phyloP scores from a whole-genome alignment of 2,113 vertebrate genomes.

The Pollachius pollachius region DNA sequence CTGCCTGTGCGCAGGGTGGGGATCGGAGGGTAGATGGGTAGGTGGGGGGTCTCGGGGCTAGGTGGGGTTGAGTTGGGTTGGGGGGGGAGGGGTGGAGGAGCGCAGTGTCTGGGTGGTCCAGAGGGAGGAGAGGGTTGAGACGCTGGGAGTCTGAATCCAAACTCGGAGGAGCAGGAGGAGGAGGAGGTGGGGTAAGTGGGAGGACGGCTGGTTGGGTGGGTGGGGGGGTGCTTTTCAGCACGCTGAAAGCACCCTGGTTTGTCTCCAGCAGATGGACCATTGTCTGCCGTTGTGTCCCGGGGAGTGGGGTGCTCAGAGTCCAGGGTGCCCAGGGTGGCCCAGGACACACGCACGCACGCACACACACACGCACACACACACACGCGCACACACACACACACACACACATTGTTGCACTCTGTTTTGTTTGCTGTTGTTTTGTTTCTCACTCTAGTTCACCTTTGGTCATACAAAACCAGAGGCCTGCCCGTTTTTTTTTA shows the following conservation, averaged over 20 bases:
- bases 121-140: slow-evolving; percentile 56
- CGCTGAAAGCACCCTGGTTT: slow-evolving; percentile 57
- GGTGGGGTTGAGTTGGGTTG: slow-evolving; percentile 27
- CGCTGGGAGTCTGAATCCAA: slow-evolving; percentile 65
- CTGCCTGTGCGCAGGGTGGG: slow-evolving; percentile 60
- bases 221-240: slow-evolving; percentile 40
- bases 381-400: slow-evolving; percentile 19
- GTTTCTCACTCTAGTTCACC: slow-evolving; percentile 57
- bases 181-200: slow-evolving; percentile 29
- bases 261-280: slow-evolving; percentile 77
- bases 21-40: slow-evolving; percentile 9
- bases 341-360: neutral
- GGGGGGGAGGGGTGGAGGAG: slow-evolving; percentile 58
- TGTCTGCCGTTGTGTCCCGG: slow-evolving; percentile 58
- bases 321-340: slow-evolving; percentile 45
- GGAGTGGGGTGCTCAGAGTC: slow-evolving; percentile 58
- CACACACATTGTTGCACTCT: slow-evolving; percentile 42
- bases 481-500: neutral
- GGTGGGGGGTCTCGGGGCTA: too few relatives aligned
- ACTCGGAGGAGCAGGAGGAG: slow-evolving; percentile 36
- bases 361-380: neutral
- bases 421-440: slow-evolving; percentile 59
- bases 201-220: too few relatives aligned
- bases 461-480: slow-evolving; percentile 39
- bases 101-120: slow-evolving; percentile 77